Evolutionary conservation across 2,888 invertebrate genomes (phyloP), one percentile per base, ranked within the genome.

Genomic region (Leptopilina syphax): DNA sequence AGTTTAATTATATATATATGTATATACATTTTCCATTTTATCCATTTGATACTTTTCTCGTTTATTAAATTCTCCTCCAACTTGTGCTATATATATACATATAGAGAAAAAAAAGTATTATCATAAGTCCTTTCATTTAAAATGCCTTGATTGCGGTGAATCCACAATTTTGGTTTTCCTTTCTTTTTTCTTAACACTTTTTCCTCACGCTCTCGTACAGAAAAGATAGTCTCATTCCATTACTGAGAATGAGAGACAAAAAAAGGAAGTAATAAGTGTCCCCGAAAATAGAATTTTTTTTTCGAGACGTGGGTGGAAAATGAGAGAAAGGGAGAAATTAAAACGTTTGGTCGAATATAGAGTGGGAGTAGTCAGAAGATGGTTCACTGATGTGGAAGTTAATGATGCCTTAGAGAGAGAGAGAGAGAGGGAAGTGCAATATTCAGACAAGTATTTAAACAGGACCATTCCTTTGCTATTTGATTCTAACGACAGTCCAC

Each of bases 251-350:
- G 70, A 70, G 50, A 70, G 50, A 27, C 34, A 7, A 24, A 54
- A 54, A 54, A 50, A 54, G 24, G 7, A 47, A 12, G 24, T 70
- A 27, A 70, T 54, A 54, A 54, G 50, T 54, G 70, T 54, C 50
- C 24, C 24, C 27, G 70, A 70, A 50, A 70, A 70, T 70, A 54
- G 70, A 70, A 70, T 70, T 70, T 70, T 34, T 18, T 68, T 63
- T 70, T 54, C 47, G 44, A 12, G 27, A 50, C 18, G 3, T 6
- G 27, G 5, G 13, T 54, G 47, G 8, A 18, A 18, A 18, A 18
- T 18, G 18, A 18, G 50, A 50, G 50, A 50, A 27, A 47, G 70
- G 12, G 24, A 70, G 54, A 50, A 54, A 70, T 70, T 54, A 70
- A 50, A 13, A 70, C 27, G 50, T 47, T 54, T 54, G 70, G 70